Evolutionary conservation across 2,888 invertebrate genomes (phyloP), one percentile per base, ranked within the genome.

Genomic region (Craniophora ligustri): DNA sequence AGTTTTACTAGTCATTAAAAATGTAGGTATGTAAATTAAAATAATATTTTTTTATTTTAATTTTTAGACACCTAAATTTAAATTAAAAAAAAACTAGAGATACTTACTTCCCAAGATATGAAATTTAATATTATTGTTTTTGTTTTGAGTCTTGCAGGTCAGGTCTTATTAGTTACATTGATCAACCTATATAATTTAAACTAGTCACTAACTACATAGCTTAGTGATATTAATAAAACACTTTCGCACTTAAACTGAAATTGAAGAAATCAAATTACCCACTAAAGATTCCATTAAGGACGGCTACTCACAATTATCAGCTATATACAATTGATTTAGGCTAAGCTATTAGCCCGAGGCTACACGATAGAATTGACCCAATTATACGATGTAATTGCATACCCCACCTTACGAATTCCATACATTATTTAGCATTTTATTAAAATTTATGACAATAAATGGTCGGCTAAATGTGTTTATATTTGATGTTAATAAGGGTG

Each of bases 301-400:
- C 36, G 45, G 48, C 56, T 59, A 54, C 46, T 66, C 62, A 50
- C 61, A 67, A 79, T 79, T 73, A 78, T 75, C 65, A 60, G 60
- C 67, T 66, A 66, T 70, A 66, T 69, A 67, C 70, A 74, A 80
- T 77, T 77, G 73, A 76, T 76, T 78, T 75, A 76, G 63, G 72
- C 72, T 71, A 47, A 63, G 67, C 72, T 69, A 74, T 74, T 75
- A 71, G 72, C 72, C 65, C 14, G 41, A 32, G 42, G 68, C 68
- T 46, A 53, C 55, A 34, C 45, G 23, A 38, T 36, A 41, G 40
- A 70, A 56, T 66, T 70, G 68, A 72, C 61, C 63, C 72, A 78
- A 76, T 78, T 78, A 78, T 67, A 32, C 28, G 14, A 35, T 14
- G 38, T 76, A 68, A 76, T 78, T 68, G 67, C 63, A 55, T 38